These are phyloP conservation scores for Cosmorhoe ocellata DNA, from an alignment of 2,888 invertebrate species.

Conservation along the genomic window DNA sequence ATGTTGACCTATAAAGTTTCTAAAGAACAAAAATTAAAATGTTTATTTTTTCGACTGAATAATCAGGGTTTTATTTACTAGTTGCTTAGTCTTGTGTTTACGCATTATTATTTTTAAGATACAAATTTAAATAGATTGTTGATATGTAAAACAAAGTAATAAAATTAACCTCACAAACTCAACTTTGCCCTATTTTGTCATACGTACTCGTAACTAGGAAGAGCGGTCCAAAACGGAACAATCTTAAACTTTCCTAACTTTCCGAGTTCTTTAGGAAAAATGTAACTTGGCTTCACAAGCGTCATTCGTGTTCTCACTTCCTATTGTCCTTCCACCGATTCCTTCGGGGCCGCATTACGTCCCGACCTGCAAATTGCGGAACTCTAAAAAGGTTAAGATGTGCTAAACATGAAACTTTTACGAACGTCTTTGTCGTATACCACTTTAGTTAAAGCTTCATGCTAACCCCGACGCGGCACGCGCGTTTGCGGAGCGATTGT, in stretches of 20 bases:
- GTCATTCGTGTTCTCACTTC: conserved; percentile 23
- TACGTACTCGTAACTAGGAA: conserved; percentile 1
- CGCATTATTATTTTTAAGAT: no score
- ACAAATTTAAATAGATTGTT: no score
- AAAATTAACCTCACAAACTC: conserved; percentile 12
- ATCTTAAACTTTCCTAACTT: conserved; percentile 23
- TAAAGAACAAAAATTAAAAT: conserved; percentile 19
- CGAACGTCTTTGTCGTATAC: conserved; percentile 36
- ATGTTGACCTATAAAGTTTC: conserved; percentile 17
- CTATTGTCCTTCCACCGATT: conserved; percentile 27
- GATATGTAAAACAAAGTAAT: conserved; percentile 3
- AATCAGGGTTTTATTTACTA: conserved; percentile 2
- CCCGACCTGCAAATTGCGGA: conserved; percentile 27
- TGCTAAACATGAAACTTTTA: conserved; percentile 48
- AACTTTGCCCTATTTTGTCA: conserved; percentile 7
- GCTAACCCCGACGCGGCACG: not conserved
- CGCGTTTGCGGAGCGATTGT: conserved; percentile 1
- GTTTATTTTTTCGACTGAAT: conserved; percentile 10
- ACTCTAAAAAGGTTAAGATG: conserved; percentile 39
- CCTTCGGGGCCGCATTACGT: conserved; percentile 15
- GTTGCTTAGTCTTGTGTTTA: not conserved
- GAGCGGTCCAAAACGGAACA: conserved; percentile 12
- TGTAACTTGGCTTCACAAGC: conserved; percentile 29
- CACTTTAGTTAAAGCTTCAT: not conserved
- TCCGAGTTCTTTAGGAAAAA: conserved; percentile 25